A percentile compares a stretch with the other conserved stretches of the same genome.
Conservation (phyloP, 2,113 vertebrate genomes). For the Pteruthius melanotis region DNA sequence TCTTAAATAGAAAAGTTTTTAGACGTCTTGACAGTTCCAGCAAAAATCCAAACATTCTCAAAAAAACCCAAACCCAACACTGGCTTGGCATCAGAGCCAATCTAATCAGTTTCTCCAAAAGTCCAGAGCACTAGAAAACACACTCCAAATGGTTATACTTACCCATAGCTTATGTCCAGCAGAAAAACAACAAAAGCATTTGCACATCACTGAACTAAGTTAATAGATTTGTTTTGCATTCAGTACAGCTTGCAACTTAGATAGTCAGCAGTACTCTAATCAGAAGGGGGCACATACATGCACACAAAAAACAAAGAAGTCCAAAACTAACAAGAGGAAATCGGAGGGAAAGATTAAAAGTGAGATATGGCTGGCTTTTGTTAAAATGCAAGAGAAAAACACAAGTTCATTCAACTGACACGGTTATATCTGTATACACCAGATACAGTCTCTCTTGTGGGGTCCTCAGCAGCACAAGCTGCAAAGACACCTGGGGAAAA, state of each 20-base stretch:
- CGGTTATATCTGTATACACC: neutral
- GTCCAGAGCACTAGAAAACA: neutral
- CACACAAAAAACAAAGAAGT: neutral
- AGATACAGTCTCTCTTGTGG: neutral
- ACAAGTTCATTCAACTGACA: neutral
- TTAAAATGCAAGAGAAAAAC: neutral
- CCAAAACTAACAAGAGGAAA: neutral
- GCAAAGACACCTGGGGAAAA: neutral
- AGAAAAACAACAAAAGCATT: neutral
- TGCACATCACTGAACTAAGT: neutral
- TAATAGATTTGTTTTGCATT: neutral
- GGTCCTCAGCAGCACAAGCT: neutral
- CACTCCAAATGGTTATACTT: neutral
- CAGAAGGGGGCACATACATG: neutral
- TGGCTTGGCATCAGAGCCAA: neutral
- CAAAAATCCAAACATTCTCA: neutral
- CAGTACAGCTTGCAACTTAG: neutral
- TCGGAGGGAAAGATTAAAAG: neutral
- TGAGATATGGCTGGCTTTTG: neutral
- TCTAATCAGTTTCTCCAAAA: neutral
- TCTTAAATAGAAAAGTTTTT: neutral
- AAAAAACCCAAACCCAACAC: fast-evolving
- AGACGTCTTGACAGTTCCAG: neutral
- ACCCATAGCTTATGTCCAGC: neutral
- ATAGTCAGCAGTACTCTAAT: neutral